Conservation (phyloP, 2,113 vertebrate genomes). For the Poicephalus gulielmi region DNA sequence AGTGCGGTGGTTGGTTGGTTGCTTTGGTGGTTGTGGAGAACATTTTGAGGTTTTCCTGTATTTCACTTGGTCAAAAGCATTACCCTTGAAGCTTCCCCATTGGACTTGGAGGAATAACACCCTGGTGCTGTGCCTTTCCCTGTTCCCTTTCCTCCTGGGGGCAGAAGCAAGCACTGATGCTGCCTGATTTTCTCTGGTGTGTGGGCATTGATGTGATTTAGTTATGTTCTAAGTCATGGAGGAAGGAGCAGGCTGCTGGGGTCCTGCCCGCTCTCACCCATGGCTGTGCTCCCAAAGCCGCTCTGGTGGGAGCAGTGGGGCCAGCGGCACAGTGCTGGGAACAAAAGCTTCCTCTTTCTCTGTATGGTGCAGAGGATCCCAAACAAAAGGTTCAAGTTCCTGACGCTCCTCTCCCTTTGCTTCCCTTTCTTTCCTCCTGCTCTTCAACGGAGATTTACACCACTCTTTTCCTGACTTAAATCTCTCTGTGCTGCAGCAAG, state of each 20-base stretch:
- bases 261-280: rapidly evolving
- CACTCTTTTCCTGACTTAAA: background rate
- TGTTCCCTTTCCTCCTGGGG: background rate
- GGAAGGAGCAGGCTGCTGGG: rapidly evolving
- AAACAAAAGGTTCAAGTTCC: background rate
- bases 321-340: background rate
- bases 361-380: background rate
- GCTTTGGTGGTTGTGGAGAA: rapidly evolving
- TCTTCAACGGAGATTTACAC: background rate
- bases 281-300: background rate
- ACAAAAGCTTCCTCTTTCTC: background rate
- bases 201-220: background rate
- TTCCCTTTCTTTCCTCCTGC: background rate
- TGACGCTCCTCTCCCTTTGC: background rate
- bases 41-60: background rate
- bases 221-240: background rate
- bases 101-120: rapidly evolving
- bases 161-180: background rate
- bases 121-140: background rate
- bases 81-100: rapidly evolving
- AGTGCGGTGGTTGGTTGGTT: rapidly evolving
- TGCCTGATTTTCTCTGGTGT: background rate
- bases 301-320: background rate
- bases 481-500: conserved; percentile 17
- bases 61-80: background rate